Conservation (phyloP, 1,140 invertebrate genomes). For the Macrobrachium nipponense region DNA sequence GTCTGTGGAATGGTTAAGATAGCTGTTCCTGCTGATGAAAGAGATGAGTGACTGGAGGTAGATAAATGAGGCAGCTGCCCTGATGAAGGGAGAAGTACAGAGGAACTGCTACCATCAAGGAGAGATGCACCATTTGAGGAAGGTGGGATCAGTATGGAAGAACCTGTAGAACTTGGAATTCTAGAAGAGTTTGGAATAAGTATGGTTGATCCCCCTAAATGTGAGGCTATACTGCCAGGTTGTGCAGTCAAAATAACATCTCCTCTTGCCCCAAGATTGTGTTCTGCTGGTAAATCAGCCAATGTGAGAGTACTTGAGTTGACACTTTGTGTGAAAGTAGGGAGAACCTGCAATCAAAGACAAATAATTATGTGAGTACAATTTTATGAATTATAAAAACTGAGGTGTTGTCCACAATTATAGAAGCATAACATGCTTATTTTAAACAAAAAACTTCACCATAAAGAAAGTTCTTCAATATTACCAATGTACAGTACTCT, state of each 20-base stretch:
- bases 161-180: constrained; percentile 28
- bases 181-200: constrained; percentile 43
- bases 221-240: constrained; percentile 33
- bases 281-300: constrained; percentile 45
- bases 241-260: constrained; percentile 43
- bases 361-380: not conserved
- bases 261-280: constrained; percentile 27
- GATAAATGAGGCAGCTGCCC: constrained; percentile 12
- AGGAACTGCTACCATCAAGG: constrained; percentile 34
- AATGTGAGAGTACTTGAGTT: constrained; percentile 34
- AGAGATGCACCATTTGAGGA: constrained; percentile 31
- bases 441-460: no score
- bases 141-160: constrained; percentile 46
- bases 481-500: no score
- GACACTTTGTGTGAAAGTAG: constrained; percentile 39
- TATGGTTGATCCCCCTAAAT: constrained; percentile 30
- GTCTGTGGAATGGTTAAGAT: constrained; percentile 41
- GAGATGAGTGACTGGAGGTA: constrained; percentile 20
- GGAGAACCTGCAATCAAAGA: constrained; percentile 35
- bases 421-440: no score
- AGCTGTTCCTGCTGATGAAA: constrained; percentile 13
- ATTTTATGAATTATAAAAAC: no score
- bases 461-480: no score
- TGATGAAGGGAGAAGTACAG: constrained; percentile 31
- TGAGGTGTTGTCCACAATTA: no score